These are phyloP conservation scores for Eumerus sabulonum DNA, from an alignment of 2,888 invertebrate genomes.

Conservation along the genomic window DNA sequence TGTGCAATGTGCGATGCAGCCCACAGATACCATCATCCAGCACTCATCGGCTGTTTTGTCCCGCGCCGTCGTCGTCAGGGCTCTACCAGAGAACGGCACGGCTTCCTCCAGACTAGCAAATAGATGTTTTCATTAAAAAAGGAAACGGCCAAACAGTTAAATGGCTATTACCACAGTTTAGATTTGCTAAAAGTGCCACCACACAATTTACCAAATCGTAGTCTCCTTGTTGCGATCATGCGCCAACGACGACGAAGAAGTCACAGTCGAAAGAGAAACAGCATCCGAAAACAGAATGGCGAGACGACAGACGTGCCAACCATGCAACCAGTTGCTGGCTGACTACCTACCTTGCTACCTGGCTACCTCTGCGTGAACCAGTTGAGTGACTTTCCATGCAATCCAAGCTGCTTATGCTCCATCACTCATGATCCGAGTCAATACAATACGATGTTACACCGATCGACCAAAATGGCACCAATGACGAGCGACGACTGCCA, in stretches of 20 bases:
- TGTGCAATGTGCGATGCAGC: slow-evolving; percentile 3
- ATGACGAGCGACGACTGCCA: slow-evolving; percentile 54
- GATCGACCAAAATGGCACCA: slow-evolving; percentile 65
- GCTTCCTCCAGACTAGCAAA: slow-evolving; percentile 58
- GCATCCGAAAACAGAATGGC: slow-evolving; percentile 2
- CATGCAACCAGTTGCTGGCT: slow-evolving; percentile 35
- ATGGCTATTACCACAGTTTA: slow-evolving; percentile 71
- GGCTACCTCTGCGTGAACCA: slow-evolving; percentile 50
- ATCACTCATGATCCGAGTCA: slow-evolving; percentile 66
- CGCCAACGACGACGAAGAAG: slow-evolving; percentile 13
- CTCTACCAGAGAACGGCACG: slow-evolving; percentile 1
- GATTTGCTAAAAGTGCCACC: slow-evolving; percentile 69
- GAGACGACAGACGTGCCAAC: slow-evolving; percentile 28
- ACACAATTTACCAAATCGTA: slow-evolving; percentile 65
- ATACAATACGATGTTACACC: slow-evolving; percentile 51
- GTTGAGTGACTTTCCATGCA: slow-evolving; percentile 66
- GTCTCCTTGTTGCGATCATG: slow-evolving; percentile 29
- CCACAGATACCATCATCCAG: slow-evolving; percentile 45
- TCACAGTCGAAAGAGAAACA: not conserved
- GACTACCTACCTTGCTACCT: slow-evolving; percentile 3
- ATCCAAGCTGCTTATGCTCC: slow-evolving; percentile 56
- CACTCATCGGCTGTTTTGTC: not conserved
- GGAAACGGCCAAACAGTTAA: slow-evolving; percentile 59
- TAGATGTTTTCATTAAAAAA: slow-evolving; percentile 72
- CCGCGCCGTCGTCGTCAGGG: too few species aligned